Conservation (phyloP, 2,797 vertebrate species). For the Coccyzus lansbergi region DNA sequence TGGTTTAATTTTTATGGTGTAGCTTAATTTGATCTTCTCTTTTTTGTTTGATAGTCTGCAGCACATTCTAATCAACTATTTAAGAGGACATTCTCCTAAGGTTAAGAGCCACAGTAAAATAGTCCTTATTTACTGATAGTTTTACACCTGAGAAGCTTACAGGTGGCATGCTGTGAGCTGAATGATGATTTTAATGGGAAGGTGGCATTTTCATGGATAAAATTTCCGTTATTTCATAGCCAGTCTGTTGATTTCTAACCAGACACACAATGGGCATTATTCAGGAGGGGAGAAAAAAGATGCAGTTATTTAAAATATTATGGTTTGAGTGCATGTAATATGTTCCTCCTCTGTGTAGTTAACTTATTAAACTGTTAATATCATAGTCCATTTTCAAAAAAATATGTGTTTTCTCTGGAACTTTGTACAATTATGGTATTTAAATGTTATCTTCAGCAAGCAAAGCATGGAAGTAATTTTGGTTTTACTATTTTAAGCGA, state of each 20-base stretch:
- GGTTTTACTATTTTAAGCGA: neutral
- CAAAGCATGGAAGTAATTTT: neutral
- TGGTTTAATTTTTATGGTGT: neutral
- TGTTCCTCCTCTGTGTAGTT: neutral
- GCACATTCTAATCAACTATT: neutral
- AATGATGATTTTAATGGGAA: conserved; percentile 16
- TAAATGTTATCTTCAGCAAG: neutral
- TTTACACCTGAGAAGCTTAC: neutral
- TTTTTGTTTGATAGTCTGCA: neutral
- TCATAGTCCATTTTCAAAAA: neutral
- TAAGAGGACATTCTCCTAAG: neutral
- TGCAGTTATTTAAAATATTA: neutral
- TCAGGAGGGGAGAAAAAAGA: neutral
- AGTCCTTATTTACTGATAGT: conserved; percentile 11
- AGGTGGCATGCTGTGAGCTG: neutral
- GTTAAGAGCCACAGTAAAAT: neutral
- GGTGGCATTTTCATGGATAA: neutral
- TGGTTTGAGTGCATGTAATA: neutral
- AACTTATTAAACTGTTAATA: neutral
- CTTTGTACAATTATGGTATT: neutral
- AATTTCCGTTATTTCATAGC: conserved; percentile 45
- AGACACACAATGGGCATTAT: neutral
- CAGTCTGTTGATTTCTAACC: conserved; percentile 8
- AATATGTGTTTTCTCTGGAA: neutral
- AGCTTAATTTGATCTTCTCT: neutral